Evolutionary conservation across 1,140 invertebrate species (phyloP).

Genomic region (Trachymyrmex septentrionalis): DNA sequence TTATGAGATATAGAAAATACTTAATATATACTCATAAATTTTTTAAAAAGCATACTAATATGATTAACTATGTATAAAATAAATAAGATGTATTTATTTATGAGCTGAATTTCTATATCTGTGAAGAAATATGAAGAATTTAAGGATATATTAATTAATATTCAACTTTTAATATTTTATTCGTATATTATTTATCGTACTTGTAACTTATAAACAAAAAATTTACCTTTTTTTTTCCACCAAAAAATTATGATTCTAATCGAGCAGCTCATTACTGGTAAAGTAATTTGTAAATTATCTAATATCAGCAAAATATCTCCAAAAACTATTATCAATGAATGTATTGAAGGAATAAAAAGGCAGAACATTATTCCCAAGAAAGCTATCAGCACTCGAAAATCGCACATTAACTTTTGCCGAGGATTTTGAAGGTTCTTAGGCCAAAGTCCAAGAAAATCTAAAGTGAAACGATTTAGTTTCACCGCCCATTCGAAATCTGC

Average conservation of each 20-base stretch:
- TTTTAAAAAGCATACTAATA: neutral
- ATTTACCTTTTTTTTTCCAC: constrained; percentile 47
- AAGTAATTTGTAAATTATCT: constrained; percentile 38
- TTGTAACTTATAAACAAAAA: neutral
- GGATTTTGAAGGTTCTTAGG: neutral
- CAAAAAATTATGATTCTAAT: constrained; percentile 18
- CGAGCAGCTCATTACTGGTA: neutral
- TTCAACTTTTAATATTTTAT: neutral
- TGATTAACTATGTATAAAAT: too few species aligned
- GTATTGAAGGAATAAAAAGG: constrained; percentile 5
- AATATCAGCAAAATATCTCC: neutral
- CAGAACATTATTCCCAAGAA: neutral
- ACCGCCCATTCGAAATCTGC: constrained; percentile 61
- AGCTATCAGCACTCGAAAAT: neutral
- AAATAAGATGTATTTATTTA: too few species aligned
- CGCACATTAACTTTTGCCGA: neutral
- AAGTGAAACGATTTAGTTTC: constrained; percentile 46
- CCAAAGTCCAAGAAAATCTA: constrained; percentile 49
- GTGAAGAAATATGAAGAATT: too few species aligned
- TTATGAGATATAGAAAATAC: neutral
- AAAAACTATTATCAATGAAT: constrained; percentile 23
- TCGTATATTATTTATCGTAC: neutral
- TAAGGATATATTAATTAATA: neutral
- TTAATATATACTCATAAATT: neutral
- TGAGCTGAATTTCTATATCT: too few species aligned